Evolutionary conservation across 2,888 invertebrate species (phyloP), one percentile per base, ranked within the genome.

Genomic region (Leptopilina syphax): DNA sequence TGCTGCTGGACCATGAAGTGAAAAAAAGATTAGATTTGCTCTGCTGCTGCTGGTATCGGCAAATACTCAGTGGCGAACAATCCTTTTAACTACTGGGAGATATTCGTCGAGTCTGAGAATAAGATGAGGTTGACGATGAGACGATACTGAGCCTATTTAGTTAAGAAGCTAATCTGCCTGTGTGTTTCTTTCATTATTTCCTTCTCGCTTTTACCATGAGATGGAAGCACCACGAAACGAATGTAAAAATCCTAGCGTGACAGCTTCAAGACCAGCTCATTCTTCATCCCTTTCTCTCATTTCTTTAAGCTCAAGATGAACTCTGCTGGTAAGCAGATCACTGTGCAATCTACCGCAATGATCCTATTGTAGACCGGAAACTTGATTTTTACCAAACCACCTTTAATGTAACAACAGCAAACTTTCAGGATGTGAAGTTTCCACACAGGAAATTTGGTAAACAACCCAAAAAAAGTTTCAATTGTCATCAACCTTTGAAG

Each of bases 131-230:
- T 73, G 73, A 67, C 77, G 77, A 82, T 81, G 78, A 78, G 79
- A 83, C 76, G 77, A 80, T 82, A 84, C 82, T 80, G 84, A 87
- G 85, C 84, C 89, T 88, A 88, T 89, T 89, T 88, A 86, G 87
- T 88, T 89, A 87, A 88, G 88, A 88, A 87, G 87, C 86, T 89
- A 89, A 90, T 89, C 88, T 88, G 81, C 82, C 81, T 80, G 73
- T 41, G 57, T 73, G 54, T 79, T 79, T 77, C 65, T 76, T 78
- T 76, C 82, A 80, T 77, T 77, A 54, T 77, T 63, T 73, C 63
- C 70, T 77, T 76, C 63, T 44, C 77, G 34, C 76, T 54, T 66
- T 73, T 60, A 34, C 27, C 54, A 54, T 50, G 44, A 44, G 44
- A 44, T 3, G 34, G 34, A 34, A 34, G 76, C 79, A 67, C 77